phyloP scores from a whole-genome alignment of 2,888 invertebrate species.

The Hydroisotoma schaefferi region DNA sequence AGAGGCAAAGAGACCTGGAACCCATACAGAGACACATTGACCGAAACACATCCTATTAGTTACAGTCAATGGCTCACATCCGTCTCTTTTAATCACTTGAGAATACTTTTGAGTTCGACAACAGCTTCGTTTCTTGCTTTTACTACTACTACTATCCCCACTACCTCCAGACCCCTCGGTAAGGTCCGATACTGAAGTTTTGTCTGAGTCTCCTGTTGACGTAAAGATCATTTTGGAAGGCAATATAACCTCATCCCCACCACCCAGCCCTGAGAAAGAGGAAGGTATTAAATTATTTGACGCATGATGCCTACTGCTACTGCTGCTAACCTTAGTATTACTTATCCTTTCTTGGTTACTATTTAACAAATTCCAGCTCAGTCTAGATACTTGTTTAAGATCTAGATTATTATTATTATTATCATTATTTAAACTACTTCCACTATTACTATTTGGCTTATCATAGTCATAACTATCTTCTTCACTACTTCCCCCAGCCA shows the following conservation, averaged over 20 bases:
- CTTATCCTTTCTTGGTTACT: conserved; percentile 31
- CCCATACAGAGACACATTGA: conserved; percentile 46
- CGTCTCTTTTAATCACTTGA: conserved; percentile 46
- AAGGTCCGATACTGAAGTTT: conserved; percentile 19
- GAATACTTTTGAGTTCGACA: conserved; percentile 46
- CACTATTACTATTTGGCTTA: conserved; percentile 23
- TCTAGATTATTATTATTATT: conserved; percentile 21
- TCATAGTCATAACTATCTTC: conserved; percentile 28
- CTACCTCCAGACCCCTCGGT: conserved; percentile 17
- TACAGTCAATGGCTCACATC: conserved; percentile 45
- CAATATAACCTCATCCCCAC: conserved; percentile 40
- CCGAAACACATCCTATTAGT: conserved; percentile 47
- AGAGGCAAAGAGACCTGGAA: conserved; percentile 45
- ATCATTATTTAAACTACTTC: background rate
- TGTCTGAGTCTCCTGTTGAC: conserved; percentile 27
- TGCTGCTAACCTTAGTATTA: conserved; percentile 6
- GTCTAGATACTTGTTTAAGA: conserved; percentile 40
- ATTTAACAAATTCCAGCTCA: conserved; percentile 47
- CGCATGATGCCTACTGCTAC: background rate
- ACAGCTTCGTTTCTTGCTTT: conserved; percentile 35
- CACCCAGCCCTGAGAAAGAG: conserved; percentile 2
- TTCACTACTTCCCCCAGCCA: conserved; percentile 29
- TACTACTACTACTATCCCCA: background rate
- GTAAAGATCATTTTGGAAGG: conserved; percentile 47
- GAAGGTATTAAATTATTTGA: background rate